Evolutionary conservation across 2,797 vertebrate species (phyloP), one percentile per base, ranked within the genome.

Genomic region (Gymnoscopelus microlampas): DNA sequence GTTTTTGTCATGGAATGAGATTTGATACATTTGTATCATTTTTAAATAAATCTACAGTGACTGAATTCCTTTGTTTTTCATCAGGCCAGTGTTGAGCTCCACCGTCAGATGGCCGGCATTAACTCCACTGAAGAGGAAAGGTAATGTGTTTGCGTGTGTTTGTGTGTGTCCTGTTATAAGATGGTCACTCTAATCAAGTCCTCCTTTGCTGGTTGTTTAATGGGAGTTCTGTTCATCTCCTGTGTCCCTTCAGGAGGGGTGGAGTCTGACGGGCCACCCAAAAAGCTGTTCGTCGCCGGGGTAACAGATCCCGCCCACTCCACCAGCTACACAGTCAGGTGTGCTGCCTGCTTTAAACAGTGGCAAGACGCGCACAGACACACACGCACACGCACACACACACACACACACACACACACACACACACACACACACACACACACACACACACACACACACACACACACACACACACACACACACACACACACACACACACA

Each of bases 281-380:
- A 95, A 85, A 95, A 95, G 74, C 93, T 95, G 1, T 95, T 95
- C 84, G 92, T 95, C 70, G 92, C 93, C 0, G 94, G 93, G 70
- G 93, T 95, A 39, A 89, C 92, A 24, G 93, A 94, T 32, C 88
- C 94, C 9, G 24, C 90, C 73, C 91, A 93, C 69, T 84, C 83
- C 72, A 90, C 90, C 73, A 93, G 88, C 83, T 94, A 91, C 84
- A 90, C 89, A 0, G 82, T 94, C 76, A 94, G 93, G 94, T 95
- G 66, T 87, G 84, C 8, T 0, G 29, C 57, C 56, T 23, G 3
- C 23, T 14, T 5, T 39, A 24, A 67, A 55, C 47, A 35, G 24
- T 35, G 61, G 44, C 15, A 51, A 35, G 12, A 68, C 5, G 29
- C 12, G 9, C 14, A 51, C 50, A 4, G 14, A 51, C 14, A n/a